phyloP scores from a whole-genome alignment of 2,113 vertebrate genomes.

The Eira barbara region DNA sequence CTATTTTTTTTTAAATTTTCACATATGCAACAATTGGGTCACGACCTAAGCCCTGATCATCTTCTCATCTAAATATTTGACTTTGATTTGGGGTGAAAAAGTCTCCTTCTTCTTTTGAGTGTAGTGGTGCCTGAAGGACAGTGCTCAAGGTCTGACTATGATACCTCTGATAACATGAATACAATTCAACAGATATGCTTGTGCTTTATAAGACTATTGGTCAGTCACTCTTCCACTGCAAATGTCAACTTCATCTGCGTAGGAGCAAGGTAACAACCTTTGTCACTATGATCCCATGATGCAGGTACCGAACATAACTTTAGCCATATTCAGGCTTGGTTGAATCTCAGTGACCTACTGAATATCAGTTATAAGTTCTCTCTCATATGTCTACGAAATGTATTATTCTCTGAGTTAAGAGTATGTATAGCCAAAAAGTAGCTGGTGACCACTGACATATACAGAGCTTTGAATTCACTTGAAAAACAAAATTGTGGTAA shows the following conservation, averaged over 20 bases:
- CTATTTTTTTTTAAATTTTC: background rate
- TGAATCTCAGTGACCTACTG: background rate
- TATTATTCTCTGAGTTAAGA: background rate
- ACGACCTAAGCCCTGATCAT: background rate
- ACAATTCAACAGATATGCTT: background rate
- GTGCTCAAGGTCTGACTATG: background rate
- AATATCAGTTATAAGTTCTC: background rate
- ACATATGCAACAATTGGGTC: background rate
- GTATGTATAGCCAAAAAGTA: background rate
- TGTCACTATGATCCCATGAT: background rate
- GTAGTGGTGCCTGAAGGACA: background rate
- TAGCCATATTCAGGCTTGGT: background rate
- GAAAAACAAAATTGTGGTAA: background rate
- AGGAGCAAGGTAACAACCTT: background rate
- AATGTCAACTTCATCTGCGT: background rate
- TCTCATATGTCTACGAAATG: background rate
- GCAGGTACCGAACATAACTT: background rate
- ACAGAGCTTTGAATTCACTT: background rate
- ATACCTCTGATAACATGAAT: background rate
- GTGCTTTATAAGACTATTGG: background rate
- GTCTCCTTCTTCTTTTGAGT: background rate
- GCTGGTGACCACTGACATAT: background rate
- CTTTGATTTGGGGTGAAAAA: background rate
- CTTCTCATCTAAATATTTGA: background rate
- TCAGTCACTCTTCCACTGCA: background rate